Base-by-base conservation (phyloP, 1,140 invertebrate genomes). In the Mya arenaria region DNA sequence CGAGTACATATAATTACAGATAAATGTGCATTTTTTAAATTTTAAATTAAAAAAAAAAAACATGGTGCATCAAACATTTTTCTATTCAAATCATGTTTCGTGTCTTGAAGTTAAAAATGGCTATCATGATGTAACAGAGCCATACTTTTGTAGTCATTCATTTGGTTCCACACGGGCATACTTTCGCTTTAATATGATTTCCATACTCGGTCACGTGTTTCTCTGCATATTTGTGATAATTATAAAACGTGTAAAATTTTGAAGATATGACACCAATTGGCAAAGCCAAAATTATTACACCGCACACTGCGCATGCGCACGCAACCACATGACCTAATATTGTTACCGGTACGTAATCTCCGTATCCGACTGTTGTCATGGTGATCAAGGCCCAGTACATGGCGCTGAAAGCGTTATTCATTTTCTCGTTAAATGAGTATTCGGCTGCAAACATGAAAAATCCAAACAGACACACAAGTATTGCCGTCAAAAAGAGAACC, bases 251-350 rank as follows among this genome's bases (percentile, higher is more conserved):
- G 25, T 72, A 80, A 83, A 91, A 91, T 75, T 87, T 89, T 73
- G 86, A 86, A 30, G 86, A 86, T 39, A 90, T 88, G 23, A 91
- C 86, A 8, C 89, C 88, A 96, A 99, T 98, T 94, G 98, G 98
- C 95, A 99, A 97, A 94, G 98, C 98, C 95, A 99, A 97, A 95
- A 99, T 97, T 95, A 99, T 95, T 93, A 99, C 97, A 94, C 98
- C 98, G 95, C 97, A 98, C 94, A 99, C 97, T 95, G 97, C 98
- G 96, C 98, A 88, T 15, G 81, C 32, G 1, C 74, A 55, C 0
- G 87, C 90, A 39, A 91, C 66, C 23, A 89, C 34, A 60, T 90
- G 88, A 48, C 90, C 90, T 0, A 41, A 32, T 5, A 69, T 34
- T 19, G 86, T 79, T 8, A 52, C 78, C 6, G 90, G 90, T 69